phyloP scores from a whole-genome alignment of 1,140 invertebrate species.

The Araneus ventricosus region DNA sequence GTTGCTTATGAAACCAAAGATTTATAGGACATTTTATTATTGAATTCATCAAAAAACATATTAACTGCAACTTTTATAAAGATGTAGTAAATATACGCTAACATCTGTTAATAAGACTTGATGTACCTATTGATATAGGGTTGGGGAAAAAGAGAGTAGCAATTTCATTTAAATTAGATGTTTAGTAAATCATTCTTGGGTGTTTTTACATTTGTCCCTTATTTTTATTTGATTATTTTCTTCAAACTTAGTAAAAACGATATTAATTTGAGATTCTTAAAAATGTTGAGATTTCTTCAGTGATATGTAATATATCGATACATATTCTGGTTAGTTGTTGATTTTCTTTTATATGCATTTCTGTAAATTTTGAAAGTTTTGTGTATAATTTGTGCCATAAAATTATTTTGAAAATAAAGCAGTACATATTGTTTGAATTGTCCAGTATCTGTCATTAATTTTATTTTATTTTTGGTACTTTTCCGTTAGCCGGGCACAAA shows the following conservation, averaged over 20 bases:
- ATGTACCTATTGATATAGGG: not conserved
- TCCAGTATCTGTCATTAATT: too few species aligned
- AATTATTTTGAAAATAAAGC: conserved; percentile 5
- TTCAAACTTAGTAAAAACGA: not conserved
- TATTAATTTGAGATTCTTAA: not conserved
- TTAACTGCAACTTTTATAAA: not conserved
- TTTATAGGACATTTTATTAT: not conserved
- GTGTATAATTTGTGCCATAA: conserved; percentile 28
- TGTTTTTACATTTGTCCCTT: not conserved
- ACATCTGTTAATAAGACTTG: not conserved
- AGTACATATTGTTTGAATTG: not conserved
- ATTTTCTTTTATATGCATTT: conserved; percentile 21
- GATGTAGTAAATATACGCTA: not conserved
- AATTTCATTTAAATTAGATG: not conserved
- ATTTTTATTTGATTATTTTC: not conserved
- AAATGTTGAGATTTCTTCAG: not conserved
- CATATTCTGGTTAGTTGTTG: not conserved
- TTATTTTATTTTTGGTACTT: too few species aligned
- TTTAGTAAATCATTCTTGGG: not conserved
- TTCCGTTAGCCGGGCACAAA: too few species aligned
- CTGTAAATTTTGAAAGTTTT: not conserved
- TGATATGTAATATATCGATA: not conserved
- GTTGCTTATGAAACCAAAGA: not conserved
- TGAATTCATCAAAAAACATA: not conserved
- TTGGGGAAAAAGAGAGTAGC: not conserved